Percentiles rank a stretch among this genome's conserved stretches.
phyloP scores from a whole-genome alignment of 2,797 vertebrate genomes.

The Furcifer pardalis region DNA sequence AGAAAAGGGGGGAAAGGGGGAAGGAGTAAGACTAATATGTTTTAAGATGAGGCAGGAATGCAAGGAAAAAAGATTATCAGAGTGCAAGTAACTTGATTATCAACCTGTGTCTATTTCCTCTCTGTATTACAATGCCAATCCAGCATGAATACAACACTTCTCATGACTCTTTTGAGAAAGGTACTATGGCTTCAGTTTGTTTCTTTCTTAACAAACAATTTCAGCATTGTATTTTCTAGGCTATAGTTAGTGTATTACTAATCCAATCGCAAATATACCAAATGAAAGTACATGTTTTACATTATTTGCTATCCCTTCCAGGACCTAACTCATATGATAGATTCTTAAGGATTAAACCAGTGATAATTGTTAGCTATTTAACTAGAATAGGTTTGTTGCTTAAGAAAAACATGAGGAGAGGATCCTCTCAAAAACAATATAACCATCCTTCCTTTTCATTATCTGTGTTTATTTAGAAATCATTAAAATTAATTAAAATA shows the following conservation, averaged over 20 bases:
- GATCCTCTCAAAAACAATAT: constrained; percentile 29
- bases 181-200: neutral
- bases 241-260: neutral
- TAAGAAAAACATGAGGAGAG: constrained; percentile 9
- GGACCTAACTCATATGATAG: neutral
- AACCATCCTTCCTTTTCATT: constrained; percentile 15
- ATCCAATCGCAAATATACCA: neutral
- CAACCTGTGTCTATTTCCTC: too few relatives aligned
- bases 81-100: too few relatives aligned
- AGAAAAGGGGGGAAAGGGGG: too few relatives aligned
- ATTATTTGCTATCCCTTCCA: constrained; percentile 17
- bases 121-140: too few relatives aligned
- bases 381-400: constrained; percentile 23
- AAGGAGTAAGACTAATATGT: too few relatives aligned
- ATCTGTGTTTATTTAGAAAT: constrained; percentile 12
- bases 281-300: neutral
- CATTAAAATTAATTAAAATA: constrained; percentile 51
- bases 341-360: neutral
- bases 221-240: neutral
- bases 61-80: too few relatives aligned
- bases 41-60: too few relatives aligned
- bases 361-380: neutral
- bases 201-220: neutral
- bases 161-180: neutral
- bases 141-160: too few relatives aligned